Conservation (phyloP, 2,797 vertebrate species). For the Acanthiza pusilla region DNA sequence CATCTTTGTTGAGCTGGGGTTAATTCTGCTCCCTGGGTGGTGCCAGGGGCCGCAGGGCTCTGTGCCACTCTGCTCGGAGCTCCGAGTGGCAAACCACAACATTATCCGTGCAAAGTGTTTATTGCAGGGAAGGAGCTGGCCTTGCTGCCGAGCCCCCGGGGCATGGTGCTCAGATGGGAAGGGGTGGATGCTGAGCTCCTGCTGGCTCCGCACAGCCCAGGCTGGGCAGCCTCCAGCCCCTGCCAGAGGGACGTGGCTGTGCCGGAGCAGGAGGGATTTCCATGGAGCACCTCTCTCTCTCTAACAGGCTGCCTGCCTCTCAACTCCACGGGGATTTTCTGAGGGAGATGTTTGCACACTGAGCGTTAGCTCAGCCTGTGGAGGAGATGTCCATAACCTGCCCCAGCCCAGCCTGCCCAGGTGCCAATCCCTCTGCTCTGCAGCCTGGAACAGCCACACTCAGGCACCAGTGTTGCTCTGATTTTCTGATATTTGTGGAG, state of each 20-base stretch:
- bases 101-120: neutral
- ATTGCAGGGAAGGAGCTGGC: neutral
- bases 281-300: no score
- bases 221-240: neutral
- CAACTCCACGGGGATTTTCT: no score
- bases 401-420: neutral
- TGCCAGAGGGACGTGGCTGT: neutral
- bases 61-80: neutral
- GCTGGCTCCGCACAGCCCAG: neutral
- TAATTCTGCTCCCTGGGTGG: rapidly evolving
- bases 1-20: neutral
- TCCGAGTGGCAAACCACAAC: neutral
- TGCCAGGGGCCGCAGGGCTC: neutral
- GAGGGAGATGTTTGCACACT: no score
- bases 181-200: rapidly evolving
- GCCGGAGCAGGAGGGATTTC: no score
- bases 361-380: no score
- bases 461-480: rapidly evolving
- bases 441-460: rapidly evolving
- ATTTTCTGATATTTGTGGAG: no score
- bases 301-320: no score
- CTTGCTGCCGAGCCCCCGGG: neutral
- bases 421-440: neutral
- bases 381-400: neutral
- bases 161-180: neutral